These are phyloP conservation scores for Tachuris rubrigastra DNA, from an alignment of 2,113 vertebrate genomes.

Conservation along the genomic window DNA sequence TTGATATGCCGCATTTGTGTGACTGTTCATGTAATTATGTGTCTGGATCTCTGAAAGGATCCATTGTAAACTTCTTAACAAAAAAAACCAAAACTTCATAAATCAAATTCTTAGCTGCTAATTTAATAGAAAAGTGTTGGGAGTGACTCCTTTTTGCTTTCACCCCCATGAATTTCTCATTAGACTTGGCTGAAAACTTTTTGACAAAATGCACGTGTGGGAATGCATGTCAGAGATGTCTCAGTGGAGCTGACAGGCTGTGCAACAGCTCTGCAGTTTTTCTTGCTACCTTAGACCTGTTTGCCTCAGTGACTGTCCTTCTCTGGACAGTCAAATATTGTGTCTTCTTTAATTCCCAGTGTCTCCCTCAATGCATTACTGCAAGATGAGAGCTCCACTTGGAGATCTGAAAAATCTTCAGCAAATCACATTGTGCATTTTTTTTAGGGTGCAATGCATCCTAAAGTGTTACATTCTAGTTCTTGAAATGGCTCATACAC, in stretches of 20 bases:
- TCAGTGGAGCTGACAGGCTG: not conserved
- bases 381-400: not conserved
- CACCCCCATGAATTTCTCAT: not conserved
- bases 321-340: not conserved
- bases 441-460: not conserved
- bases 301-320: not conserved
- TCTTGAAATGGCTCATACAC: not conserved
- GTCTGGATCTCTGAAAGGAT: not conserved
- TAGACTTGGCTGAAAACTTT: not conserved
- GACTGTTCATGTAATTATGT: not conserved
- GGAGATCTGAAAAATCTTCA: not conserved
- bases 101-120: not conserved
- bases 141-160: not conserved
- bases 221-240: not conserved
- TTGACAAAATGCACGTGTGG: not conserved
- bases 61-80: not conserved
- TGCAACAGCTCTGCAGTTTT: not conserved
- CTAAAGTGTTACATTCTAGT: not conserved
- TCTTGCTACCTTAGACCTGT: not conserved
- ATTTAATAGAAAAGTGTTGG: not conserved
- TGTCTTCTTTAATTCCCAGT: not conserved
- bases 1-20: rapidly evolving
- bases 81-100: not conserved
- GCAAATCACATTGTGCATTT: not conserved
- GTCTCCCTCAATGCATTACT: not conserved